Base-by-base conservation (phyloP, 2,888 invertebrate species). In the Scaptomyza parva region DNA sequence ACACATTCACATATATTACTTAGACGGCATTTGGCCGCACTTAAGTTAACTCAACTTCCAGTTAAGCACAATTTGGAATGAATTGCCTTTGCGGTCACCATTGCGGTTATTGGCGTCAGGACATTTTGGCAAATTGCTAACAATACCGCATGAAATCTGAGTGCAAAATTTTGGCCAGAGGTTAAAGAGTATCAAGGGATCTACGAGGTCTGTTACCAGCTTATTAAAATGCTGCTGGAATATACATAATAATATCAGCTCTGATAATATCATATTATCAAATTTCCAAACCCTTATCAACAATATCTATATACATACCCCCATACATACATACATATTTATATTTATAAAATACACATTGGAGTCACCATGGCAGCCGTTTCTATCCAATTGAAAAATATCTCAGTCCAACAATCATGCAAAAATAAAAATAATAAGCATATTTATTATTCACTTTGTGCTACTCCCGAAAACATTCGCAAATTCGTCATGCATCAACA, bases 401-500 rank as follows among this genome's bases (percentile, higher is more conserved):
- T 41, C 41, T 24, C 40, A 54, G 24, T 58, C 24, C 55, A 28
- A 18, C 39, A 37, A 3, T n/a, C 20, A 22, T 22, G 11, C 7
- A 20, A 22, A 22, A 33, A 48, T 48, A 33, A 22, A 33, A 48
- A 48, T 22, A 48, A 14, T 48, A 33, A 33, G 11, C n/a, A 48
- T 17, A 37, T 28, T 40, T 64, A 37, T 44, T 44, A 39, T 66
- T 35, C 24, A 30, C 20, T 39, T 40, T 28, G 26, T 35, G 20
- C 18, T 28, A 5, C 47, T 28, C 30, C 22, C 53, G n/a, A 51
- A 26, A 69, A 59, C 44, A 55, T 60, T 47, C 20, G 11, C 14
- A 52, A 63, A 79, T 72, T 69, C 80, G 53, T 62, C 84, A 86
- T 66, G 80, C 84, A 64, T 62, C 47, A 69, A 72, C n/a, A 17